Evolutionary conservation across 2,888 invertebrate genomes (phyloP).

Genomic region (Plagodis dolabraria): DNA sequence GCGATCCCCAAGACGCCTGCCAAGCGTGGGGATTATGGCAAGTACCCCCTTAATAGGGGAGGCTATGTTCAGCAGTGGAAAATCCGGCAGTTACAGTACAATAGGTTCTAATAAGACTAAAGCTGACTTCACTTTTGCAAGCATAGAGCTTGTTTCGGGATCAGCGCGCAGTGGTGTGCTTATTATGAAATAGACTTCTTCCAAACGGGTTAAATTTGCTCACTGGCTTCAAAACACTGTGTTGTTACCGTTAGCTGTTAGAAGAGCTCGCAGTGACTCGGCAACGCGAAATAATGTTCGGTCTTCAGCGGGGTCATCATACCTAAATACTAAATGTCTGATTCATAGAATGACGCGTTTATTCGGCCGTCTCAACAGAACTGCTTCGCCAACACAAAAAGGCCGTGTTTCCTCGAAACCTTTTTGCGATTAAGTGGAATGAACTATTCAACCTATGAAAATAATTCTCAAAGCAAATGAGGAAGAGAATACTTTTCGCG

Average conservation of each 20-base stretch:
- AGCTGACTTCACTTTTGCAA: too few relatives aligned
- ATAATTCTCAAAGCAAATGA: too few relatives aligned
- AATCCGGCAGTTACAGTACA: too few relatives aligned
- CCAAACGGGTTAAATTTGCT: background rate
- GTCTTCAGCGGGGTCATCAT: conserved; percentile 67
- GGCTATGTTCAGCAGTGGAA: too few relatives aligned
- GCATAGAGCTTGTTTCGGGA: too few relatives aligned
- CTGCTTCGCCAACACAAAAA: conserved; percentile 30
- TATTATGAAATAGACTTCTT: background rate
- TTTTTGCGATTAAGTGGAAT: conserved; percentile 3
- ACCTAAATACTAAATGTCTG: conserved; percentile 51
- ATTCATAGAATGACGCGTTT: conserved; percentile 55
- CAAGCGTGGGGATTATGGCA: too few relatives aligned
- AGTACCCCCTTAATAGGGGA: too few relatives aligned
- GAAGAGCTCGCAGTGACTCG: conserved; percentile 56
- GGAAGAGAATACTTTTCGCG: too few relatives aligned
- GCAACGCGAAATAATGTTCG: conserved; percentile 50
- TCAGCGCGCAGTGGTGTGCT: too few relatives aligned
- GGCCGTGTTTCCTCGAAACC: conserved; percentile 36
- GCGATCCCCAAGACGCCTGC: too few relatives aligned
- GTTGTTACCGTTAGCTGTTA: conserved; percentile 64
- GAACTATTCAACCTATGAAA: background rate
- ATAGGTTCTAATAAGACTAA: too few relatives aligned
- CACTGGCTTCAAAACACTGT: conserved; percentile 15
- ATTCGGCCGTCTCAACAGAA: conserved; percentile 29